A percentile compares a stretch with the other conserved stretches of the same genome.
Conservation (phyloP, 2,888 invertebrate genomes). For the Drosophila paranaensis region DNA sequence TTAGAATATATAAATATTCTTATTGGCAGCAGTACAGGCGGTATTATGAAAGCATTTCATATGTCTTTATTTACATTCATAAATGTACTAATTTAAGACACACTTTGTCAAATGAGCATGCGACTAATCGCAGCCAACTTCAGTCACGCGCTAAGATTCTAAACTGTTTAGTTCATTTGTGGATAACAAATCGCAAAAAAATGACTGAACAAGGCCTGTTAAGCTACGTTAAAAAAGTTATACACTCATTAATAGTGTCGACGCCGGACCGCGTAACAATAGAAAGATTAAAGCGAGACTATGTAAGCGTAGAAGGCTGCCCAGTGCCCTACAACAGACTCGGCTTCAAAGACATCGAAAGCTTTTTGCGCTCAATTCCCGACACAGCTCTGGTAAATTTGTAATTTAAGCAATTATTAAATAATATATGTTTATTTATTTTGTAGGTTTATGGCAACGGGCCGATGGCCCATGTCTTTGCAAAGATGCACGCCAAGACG, state of each 20-base stretch:
- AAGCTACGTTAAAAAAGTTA: conserved; percentile 71
- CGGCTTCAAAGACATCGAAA: conserved; percentile 71
- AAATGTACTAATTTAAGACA: background rate
- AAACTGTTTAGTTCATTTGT: background rate
- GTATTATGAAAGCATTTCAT: background rate
- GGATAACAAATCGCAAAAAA: background rate
- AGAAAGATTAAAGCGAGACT: conserved; percentile 69
- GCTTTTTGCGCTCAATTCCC: conserved; percentile 73
- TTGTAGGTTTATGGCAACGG: conserved; percentile 72
- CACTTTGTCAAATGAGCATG: too few species aligned
- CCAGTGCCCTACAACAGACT: conserved; percentile 66
- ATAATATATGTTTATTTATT: too few species aligned
- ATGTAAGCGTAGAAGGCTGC: conserved; percentile 64
- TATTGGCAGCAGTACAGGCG: background rate
- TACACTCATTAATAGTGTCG: conserved; percentile 79
- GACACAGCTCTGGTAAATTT: conserved; percentile 73
- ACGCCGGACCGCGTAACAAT: conserved; percentile 69
- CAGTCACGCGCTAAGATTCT: conserved; percentile 36
- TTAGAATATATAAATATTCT: background rate
- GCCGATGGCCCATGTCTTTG: conserved; percentile 62
- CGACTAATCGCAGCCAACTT: conserved; percentile 41
- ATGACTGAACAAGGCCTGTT: conserved; percentile 68
- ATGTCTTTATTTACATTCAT: background rate
- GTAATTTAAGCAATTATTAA: background rate
- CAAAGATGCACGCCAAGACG: conserved; percentile 59